Evolutionary conservation across 2,113 vertebrate species (phyloP).

Genomic region (Vulpes lagopus): DNA sequence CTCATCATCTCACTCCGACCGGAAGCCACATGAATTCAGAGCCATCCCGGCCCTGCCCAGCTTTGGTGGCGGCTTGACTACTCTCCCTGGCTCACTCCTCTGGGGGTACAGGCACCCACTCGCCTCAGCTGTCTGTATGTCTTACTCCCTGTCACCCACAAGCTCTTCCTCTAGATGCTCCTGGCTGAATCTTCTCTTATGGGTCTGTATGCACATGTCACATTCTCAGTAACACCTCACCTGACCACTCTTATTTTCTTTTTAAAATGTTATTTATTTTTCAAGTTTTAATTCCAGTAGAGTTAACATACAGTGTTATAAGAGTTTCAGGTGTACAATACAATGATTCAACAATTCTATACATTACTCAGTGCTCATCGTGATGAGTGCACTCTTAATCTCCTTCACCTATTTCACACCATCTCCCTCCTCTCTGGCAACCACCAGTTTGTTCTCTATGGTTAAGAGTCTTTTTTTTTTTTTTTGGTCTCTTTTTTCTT

Average conservation of each 20-base stretch:
- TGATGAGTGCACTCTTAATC: not conserved
- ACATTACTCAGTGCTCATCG: not conserved
- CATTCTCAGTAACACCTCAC: not conserved
- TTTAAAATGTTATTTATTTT: not conserved
- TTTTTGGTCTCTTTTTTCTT: not conserved
- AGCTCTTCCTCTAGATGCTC: not conserved
- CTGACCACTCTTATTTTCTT: not conserved
- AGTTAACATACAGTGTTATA: not conserved
- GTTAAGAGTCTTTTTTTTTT: not conserved
- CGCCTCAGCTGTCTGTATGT: rapidly evolving
- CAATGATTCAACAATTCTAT: not conserved
- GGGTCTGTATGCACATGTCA: not conserved
- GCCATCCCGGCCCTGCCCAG: not conserved
- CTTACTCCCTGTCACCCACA: not conserved
- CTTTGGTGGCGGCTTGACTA: rapidly evolving
- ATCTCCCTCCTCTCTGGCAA: not conserved
- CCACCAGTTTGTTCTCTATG: not conserved
- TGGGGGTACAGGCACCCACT: not conserved
- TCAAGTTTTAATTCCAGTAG: not conserved
- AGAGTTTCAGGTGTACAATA: not conserved
- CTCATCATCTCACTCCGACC: not conserved
- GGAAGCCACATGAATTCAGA: not conserved
- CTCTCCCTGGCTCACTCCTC: rapidly evolving
- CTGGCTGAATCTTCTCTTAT: no score
- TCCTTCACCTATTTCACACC: not conserved